These are phyloP conservation scores for Pentamera pediparva DNA, from an alignment of 53 echinoderm and acorn worm genomes.

Conservation along the genomic window DNA sequence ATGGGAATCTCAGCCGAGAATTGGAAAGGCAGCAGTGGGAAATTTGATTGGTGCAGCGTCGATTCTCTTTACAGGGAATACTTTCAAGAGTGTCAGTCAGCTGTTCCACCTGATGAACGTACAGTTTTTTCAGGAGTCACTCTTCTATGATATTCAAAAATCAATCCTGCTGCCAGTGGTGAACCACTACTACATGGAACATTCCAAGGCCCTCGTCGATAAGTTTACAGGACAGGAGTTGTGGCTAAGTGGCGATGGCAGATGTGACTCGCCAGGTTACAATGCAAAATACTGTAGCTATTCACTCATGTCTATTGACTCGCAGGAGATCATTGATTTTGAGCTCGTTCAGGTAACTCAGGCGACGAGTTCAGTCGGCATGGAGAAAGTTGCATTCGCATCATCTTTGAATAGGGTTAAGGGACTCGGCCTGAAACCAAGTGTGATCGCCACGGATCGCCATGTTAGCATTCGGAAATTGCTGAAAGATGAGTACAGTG, in stretches of 20 bases:
- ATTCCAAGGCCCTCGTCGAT: background rate
- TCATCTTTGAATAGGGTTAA: background rate
- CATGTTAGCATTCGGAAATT: constrained; percentile 12
- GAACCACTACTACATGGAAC: background rate
- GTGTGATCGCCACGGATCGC: constrained; percentile 30
- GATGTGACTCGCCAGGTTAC: constrained; percentile 42
- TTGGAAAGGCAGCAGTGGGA: constrained; percentile 30
- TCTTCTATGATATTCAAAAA: constrained; percentile 13
- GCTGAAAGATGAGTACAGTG: constrained; percentile 12
- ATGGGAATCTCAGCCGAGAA: constrained; percentile 51
- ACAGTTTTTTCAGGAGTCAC: background rate
- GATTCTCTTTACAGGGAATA: constrained; percentile 29
- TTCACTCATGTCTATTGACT: constrained; percentile 17
- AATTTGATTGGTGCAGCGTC: constrained; percentile 26
- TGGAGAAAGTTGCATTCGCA: constrained; percentile 40
- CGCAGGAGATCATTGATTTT: constrained; percentile 16
- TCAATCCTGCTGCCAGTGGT: constrained; percentile 11
- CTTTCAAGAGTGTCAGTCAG: background rate
- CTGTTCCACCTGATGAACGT: constrained; percentile 20
- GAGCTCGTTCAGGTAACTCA: constrained; percentile 25
- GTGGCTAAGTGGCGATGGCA: constrained; percentile 26
- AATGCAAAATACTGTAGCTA: constrained; percentile 42
- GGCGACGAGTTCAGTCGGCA: constrained; percentile 10
- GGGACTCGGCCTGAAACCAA: background rate
- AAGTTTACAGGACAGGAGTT: background rate